Percentiles rank a stretch among this genome's conserved stretches.
phyloP scores from a whole-genome alignment of 2,888 invertebrate species.

The Pachycephus smyrnensis region DNA sequence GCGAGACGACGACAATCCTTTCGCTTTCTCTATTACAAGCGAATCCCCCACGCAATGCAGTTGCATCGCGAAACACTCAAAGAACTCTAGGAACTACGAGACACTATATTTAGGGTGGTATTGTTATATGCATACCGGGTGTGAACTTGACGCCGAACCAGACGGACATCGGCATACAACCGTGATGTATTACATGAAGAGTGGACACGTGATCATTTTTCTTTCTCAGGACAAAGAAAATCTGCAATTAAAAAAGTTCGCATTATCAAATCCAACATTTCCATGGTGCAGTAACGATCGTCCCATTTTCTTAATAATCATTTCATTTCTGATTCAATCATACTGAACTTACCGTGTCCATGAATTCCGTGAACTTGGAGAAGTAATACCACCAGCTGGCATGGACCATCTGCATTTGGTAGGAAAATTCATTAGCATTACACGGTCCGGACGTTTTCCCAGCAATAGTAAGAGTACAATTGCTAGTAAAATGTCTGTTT shows the following conservation, averaged over 20 bases:
- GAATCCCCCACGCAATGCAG: background rate
- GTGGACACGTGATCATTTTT: conserved; percentile 94
- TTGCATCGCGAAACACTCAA: background rate
- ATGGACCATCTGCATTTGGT: conserved; percentile 83
- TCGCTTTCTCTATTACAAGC: background rate
- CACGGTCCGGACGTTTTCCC: background rate
- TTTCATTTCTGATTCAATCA: background rate
- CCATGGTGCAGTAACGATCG: background rate
- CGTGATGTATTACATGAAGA: conserved; percentile 96
- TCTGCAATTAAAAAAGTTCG: conserved; percentile 70
- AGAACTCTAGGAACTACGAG: background rate
- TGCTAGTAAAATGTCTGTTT: background rate
- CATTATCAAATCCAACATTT: background rate
- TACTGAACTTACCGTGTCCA: conserved; percentile 86
- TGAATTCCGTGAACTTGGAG: conserved; percentile 95
- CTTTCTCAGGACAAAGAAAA: conserved; percentile 95
- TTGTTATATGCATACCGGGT: conserved; percentile 74
- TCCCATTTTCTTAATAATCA: background rate
- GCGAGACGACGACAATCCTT: background rate
- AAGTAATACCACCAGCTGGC: conserved; percentile 97
- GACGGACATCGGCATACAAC: conserved; percentile 96
- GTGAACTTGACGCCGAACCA: conserved; percentile 98
- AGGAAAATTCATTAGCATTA: background rate
- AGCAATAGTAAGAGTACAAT: background rate
- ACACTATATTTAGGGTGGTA: background rate